Evolutionary conservation across 2,797 vertebrate genomes (phyloP).

Genomic region (Ptychadena robeensis): DNA sequence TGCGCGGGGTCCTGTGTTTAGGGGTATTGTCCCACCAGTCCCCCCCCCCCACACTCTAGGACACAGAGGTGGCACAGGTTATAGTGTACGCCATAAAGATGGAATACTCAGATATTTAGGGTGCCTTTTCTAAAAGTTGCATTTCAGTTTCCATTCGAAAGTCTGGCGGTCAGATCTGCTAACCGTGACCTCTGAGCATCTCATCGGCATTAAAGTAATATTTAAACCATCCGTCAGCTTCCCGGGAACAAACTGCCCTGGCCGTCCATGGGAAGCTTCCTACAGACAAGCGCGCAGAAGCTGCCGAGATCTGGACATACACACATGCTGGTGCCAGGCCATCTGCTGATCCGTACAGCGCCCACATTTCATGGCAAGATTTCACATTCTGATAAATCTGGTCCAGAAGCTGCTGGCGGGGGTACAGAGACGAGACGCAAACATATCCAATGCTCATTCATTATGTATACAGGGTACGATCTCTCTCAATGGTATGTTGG

Average conservation of each 20-base stretch:
- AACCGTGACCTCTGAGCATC: neutral
- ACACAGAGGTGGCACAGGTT: no score
- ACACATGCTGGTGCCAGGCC: neutral
- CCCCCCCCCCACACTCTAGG: no score
- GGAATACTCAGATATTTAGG: no score
- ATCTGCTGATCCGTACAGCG: constrained; percentile 27
- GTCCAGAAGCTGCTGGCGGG: neutral
- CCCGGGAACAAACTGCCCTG: neutral
- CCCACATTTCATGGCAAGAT: constrained; percentile 11
- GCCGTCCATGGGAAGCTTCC: no score
- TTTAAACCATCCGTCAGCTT: neutral
- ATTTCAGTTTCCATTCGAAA: no score
- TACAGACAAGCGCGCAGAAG: neutral
- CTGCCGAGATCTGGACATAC: neutral
- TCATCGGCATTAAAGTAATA: neutral
- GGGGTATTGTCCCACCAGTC: no score
- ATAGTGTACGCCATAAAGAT: no score
- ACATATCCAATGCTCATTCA: neutral
- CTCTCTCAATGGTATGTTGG: neutral
- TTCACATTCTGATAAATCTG: neutral
- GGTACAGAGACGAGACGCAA: neutral
- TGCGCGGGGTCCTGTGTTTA: no score
- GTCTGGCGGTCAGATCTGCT: neutral
- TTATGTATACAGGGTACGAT: neutral
- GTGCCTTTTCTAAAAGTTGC: no score